Base-by-base conservation (phyloP, 2,797 vertebrate genomes). In the Anguilla megastoma region DNA sequence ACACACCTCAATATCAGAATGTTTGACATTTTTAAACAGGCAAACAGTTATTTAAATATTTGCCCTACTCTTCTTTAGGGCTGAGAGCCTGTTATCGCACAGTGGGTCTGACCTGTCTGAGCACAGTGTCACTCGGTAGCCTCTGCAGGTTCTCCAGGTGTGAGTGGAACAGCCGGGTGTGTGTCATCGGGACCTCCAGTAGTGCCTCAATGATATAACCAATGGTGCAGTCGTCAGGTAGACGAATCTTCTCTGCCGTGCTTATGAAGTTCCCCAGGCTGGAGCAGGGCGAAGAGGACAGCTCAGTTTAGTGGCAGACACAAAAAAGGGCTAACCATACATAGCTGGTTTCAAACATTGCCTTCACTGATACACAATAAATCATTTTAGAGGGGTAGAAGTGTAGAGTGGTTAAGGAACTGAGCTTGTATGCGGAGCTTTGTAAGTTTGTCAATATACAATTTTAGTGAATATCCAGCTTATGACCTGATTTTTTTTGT, bases 191-290 rank as follows among this genome's bases (percentile, higher is more conserved):
- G 5, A 98, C 98, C 24, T 98, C 98, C 93, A 99, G 94, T 91
- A 99, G 92, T 0, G 97, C 98, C 89, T 99, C 98, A 0, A 98
- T 98, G 86, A 99, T 99, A 94, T 99, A 99, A 87, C 98, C 98
- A 0, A 99, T 96, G 0, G 98, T 99, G 93, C 98, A 99, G 95
- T 99, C 98, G 0, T 99, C 98, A 0, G 98, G 98, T 2, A 99
- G 98, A 21, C 98, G 97, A 54, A 99, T 97, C 91, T 97, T 97
- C 94, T 99, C 98, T 0, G 98, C 98, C 0, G 98, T 99, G 87
- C 97, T 99, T 94, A 99, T 99, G 94, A 99, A 99, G 89, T 98
- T 98, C 16, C 98, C 98, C 89, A 99, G 94, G 95, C 98, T 99
- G 93, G 58, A 69, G 2, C 50, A 76, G 69, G 71, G 12, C 16